These are phyloP conservation scores for Oxyruncus cristatus DNA, from an alignment of 2,113 vertebrate species.

Conservation along the genomic window DNA sequence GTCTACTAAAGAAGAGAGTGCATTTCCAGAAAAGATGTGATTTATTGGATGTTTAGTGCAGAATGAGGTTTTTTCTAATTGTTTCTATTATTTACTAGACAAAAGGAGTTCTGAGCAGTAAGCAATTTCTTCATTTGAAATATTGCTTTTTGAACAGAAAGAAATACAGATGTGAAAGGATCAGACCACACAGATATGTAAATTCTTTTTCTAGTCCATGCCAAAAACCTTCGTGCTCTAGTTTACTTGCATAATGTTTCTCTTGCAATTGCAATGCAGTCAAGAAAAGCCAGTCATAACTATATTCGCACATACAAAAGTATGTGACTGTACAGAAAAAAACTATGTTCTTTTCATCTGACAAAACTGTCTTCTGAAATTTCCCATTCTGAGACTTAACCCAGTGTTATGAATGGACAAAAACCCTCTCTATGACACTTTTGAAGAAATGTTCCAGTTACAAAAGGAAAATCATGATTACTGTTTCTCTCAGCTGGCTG, in stretches of 20 bases:
- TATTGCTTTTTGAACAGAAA: background rate
- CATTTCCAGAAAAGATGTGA: background rate
- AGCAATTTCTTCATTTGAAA: background rate
- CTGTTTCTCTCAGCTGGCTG: background rate
- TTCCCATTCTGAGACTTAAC: background rate
- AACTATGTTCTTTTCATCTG: background rate
- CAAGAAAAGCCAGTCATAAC: background rate
- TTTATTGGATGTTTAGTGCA: background rate
- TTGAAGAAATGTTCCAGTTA: background rate
- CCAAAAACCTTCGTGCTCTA: background rate
- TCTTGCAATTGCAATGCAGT: background rate
- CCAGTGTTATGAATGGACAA: background rate
- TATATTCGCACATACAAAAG: background rate
- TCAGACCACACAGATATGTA: background rate
- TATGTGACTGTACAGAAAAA: background rate
- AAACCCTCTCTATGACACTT: background rate
- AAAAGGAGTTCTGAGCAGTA: background rate
- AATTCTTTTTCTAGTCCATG: background rate
- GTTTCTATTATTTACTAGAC: background rate
- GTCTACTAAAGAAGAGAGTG: background rate
- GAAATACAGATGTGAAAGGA: background rate
- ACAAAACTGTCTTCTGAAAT: background rate
- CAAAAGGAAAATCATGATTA: background rate
- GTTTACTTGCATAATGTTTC: background rate
- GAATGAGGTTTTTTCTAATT: rapidly evolving